phyloP scores from a whole-genome alignment of 2,113 vertebrate genomes.

The Phalacrocorax aristotelis region DNA sequence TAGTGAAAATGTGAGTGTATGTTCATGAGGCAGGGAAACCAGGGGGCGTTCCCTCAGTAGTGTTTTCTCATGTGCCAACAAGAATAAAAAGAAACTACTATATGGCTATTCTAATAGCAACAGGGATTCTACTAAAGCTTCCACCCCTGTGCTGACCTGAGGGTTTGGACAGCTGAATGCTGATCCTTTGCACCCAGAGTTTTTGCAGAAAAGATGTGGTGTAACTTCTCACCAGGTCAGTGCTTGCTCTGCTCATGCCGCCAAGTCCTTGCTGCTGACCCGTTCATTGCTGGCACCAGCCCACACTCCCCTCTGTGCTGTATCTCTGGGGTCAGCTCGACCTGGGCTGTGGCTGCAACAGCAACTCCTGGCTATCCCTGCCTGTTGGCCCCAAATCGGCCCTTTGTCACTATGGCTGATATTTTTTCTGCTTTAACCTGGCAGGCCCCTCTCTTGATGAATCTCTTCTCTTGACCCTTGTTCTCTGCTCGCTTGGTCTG shows the following conservation, averaged over 20 bases:
- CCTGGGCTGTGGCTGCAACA: background rate
- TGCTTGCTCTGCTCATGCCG: background rate
- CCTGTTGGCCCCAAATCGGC: background rate
- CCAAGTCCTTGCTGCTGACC: background rate
- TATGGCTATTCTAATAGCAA: background rate
- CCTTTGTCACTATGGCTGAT: background rate
- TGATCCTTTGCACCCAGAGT: background rate
- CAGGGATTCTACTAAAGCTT: background rate
- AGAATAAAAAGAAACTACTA: background rate
- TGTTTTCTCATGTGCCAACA: background rate
- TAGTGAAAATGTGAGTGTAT: background rate
- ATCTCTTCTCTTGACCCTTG: background rate
- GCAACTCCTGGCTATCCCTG: background rate
- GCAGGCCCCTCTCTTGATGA: background rate
- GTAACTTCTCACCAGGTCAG: background rate
- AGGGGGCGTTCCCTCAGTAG: rapidly evolving
- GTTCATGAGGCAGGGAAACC: background rate
- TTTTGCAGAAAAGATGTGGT: background rate
- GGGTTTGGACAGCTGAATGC: background rate
- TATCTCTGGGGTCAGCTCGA: background rate
- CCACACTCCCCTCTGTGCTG: rapidly evolving
- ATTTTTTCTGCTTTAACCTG: background rate
- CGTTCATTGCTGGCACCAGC: background rate
- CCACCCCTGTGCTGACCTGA: background rate
- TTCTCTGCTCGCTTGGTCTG: background rate